These are phyloP conservation scores for Oxyruncus cristatus DNA, from an alignment of 2,113 vertebrate species.

Conservation along the genomic window DNA sequence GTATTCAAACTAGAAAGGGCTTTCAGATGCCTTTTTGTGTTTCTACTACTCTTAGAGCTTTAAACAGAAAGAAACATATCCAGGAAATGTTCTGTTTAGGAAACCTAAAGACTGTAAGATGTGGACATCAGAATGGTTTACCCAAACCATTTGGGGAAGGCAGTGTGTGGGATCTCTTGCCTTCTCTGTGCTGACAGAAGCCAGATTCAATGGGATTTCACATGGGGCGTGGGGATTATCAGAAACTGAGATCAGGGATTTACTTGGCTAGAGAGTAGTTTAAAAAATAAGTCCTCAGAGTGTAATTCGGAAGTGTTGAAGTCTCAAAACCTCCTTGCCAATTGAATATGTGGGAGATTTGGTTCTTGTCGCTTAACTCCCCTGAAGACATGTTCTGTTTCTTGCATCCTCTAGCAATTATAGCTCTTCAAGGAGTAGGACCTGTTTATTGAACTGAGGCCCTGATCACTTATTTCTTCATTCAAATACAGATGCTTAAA, in stretches of 20 bases:
- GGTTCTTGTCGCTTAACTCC: background rate
- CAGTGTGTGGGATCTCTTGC: background rate
- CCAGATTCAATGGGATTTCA: background rate
- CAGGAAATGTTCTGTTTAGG: background rate
- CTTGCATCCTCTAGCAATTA: background rate
- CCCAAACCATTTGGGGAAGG: background rate
- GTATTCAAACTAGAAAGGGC: background rate
- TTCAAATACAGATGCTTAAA: background rate
- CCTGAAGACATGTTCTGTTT: background rate
- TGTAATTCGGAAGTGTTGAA: background rate
- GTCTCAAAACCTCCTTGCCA: background rate
- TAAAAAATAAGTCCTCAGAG: background rate
- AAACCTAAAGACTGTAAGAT: background rate
- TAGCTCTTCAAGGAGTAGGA: background rate
- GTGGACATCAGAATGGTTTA: background rate
- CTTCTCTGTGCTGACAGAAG: background rate
- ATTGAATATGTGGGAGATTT: background rate
- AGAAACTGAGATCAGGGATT: background rate
- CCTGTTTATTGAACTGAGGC: background rate
- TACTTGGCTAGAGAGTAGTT: background rate
- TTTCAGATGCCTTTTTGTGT: background rate
- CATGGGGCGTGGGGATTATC: background rate
- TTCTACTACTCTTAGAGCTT: background rate
- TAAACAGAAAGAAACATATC: background rate
- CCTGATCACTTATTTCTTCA: background rate